Evolutionary conservation across 2,113 vertebrate species (phyloP).

Genomic region (Odobenus rosmarus): DNA sequence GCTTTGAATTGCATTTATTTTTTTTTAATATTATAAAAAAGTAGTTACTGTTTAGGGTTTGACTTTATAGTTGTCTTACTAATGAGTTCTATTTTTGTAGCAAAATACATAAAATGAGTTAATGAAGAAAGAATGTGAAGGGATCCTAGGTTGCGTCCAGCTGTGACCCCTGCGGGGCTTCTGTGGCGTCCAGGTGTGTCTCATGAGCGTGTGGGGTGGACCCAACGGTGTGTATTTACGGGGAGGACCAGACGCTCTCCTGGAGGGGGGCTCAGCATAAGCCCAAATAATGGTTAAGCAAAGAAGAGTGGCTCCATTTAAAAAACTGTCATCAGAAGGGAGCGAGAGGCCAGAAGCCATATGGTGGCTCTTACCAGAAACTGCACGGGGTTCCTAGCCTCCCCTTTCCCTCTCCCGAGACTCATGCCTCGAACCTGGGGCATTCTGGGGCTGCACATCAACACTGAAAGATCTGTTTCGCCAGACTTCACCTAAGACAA

Average conservation of each 20-base stretch:
- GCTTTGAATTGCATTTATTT: neutral
- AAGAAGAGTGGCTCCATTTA: neutral
- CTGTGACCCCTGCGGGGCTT: neutral
- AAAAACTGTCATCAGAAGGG: neutral
- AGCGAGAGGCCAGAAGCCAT: neutral
- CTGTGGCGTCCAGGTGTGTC: too few relatives aligned
- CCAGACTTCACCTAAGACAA: neutral
- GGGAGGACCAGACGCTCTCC: neutral
- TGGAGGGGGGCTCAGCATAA: neutral
- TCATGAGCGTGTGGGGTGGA: neutral
- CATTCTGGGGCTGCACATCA: neutral
- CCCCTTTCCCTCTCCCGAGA: neutral
- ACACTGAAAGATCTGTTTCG: neutral
- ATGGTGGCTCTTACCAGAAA: neutral
- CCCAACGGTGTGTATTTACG: neutral
- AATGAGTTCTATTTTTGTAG: conserved; percentile 20
- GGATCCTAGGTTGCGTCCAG: neutral
- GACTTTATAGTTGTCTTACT: neutral
- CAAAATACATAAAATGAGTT: neutral
- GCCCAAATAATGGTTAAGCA: neutral
- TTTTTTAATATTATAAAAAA: neutral
- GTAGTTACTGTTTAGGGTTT: neutral
- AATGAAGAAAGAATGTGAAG: neutral
- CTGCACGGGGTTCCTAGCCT: too few relatives aligned
- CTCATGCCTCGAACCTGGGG: too few relatives aligned